These are phyloP conservation scores for Coregonus ussuriensis DNA, from an alignment of 2,797 vertebrate species.

Conservation along the genomic window DNA sequence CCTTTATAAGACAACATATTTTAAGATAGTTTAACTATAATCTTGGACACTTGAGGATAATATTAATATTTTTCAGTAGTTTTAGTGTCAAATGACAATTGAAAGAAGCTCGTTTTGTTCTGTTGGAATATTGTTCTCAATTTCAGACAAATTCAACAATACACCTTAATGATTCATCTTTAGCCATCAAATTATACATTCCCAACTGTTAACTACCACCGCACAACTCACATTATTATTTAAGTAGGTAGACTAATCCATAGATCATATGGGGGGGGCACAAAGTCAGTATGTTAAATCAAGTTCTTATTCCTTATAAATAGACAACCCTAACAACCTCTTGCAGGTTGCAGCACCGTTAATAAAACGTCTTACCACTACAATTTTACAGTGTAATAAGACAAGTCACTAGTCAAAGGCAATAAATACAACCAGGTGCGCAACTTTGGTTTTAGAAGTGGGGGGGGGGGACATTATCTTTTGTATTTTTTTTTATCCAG, in stretches of 20 bases:
- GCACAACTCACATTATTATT: constrained; percentile 28
- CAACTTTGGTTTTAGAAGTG: too few species aligned
- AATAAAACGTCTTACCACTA: constrained; percentile 33
- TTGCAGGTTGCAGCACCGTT: constrained; percentile 33
- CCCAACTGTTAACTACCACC: constrained; percentile 27
- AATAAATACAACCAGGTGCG: constrained; percentile 36
- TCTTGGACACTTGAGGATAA: background rate
- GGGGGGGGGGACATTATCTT: too few species aligned
- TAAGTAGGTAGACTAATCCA: constrained; percentile 13
- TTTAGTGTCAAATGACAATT: constrained; percentile 4
- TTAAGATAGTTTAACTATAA: background rate
- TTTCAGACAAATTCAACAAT: constrained; percentile 28
- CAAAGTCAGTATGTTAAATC: constrained; percentile 31
- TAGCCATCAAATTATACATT: background rate
- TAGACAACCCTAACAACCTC: constrained; percentile 33
- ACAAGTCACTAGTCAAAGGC: constrained; percentile 54
- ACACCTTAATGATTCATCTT: background rate
- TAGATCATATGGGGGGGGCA: constrained; percentile 39
- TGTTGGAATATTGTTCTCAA: background rate
- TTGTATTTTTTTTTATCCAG: too few species aligned
- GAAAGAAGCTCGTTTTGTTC: background rate
- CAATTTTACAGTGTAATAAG: constrained; percentile 68
- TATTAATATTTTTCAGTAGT: background rate
- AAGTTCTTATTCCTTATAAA: constrained; percentile 54
- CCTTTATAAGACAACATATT: background rate